A percentile compares a stretch with the other conserved stretches of the same genome.
These are phyloP conservation scores for Metaphire vulgaris DNA, from an alignment of 1,140 invertebrate genomes.

Conservation along the genomic window DNA sequence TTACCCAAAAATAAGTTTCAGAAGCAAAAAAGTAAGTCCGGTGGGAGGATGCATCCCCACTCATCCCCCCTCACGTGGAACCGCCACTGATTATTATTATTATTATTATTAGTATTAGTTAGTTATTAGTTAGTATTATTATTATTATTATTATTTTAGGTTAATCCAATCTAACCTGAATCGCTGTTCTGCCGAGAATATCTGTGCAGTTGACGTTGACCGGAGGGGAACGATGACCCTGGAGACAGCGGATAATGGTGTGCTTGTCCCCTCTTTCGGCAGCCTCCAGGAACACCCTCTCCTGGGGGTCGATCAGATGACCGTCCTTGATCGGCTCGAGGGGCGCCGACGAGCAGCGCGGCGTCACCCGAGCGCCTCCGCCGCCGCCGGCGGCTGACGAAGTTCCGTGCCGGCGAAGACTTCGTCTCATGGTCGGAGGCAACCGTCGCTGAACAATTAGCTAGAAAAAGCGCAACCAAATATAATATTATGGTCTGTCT, in stretches of 20 bases:
- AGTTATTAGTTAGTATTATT: not conserved
- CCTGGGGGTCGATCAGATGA: slow-evolving; percentile 51
- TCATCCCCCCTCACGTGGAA: no score
- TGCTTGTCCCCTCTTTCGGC: slow-evolving; percentile 57
- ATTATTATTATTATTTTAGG: not conserved
- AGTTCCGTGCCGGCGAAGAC: not conserved
- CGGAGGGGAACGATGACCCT: slow-evolving; percentile 52
- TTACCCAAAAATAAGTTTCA: no score
- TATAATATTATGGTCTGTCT: no score
- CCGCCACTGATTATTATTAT: not conserved
- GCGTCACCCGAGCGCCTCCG: no score
- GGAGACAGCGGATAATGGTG: slow-evolving; percentile 53
- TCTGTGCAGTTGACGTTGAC: slow-evolving; percentile 56
- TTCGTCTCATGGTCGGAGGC: not conserved
- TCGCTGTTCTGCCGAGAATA: slow-evolving; percentile 57
- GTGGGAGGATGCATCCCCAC: not conserved
- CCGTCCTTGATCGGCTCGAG: slow-evolving; percentile 44
- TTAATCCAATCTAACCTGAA: slow-evolving; percentile 43
- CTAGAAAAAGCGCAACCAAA: no score
- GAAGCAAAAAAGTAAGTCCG: not conserved
- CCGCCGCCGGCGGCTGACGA: no score
- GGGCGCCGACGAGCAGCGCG: not conserved
- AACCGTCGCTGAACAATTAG: no score
- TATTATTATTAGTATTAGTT: not conserved
- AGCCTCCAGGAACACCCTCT: slow-evolving; percentile 57